phyloP scores from a whole-genome alignment of 1,140 invertebrate genomes.

The Tetraneura akinire region DNA sequence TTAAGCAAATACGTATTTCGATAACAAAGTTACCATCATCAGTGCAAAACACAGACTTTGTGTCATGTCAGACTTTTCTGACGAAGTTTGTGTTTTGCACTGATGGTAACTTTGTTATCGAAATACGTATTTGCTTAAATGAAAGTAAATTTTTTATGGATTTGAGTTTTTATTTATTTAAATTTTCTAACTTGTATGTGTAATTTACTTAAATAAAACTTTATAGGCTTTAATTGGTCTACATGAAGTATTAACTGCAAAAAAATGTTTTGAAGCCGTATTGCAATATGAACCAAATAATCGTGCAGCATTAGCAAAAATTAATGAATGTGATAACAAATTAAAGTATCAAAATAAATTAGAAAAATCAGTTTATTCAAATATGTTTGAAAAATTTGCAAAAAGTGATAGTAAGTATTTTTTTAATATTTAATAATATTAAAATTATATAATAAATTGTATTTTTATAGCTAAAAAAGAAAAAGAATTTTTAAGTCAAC shows the following conservation, averaged over 20 bases:
- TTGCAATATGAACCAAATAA: constrained; percentile 75
- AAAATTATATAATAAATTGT: neutral
- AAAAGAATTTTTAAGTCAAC: constrained; percentile 66
- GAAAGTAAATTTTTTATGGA: no score
- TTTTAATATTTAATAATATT: no score
- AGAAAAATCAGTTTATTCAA: constrained; percentile 89
- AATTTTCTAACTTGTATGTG: no score
- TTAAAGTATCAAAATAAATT: constrained; percentile 75
- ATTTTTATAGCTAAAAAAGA: constrained; percentile 63
- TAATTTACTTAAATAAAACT: no score
- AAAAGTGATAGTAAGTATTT: constrained; percentile 65
- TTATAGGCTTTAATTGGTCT: constrained; percentile 71
- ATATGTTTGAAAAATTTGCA: constrained; percentile 93
- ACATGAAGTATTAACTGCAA: constrained; percentile 77
- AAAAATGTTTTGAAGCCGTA: constrained; percentile 78
- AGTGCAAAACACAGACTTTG: no score
- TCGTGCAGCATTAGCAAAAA: constrained; percentile 79
- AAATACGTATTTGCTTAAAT: no score
- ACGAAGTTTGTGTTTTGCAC: no score
- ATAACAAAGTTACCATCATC: no score
- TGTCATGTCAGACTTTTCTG: no score
- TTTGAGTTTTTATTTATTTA: no score
- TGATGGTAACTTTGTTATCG: no score
- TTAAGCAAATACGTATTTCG: no score
- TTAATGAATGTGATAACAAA: constrained; percentile 69